These are phyloP conservation scores for Oryzias sinensis DNA, from an alignment of 2,797 vertebrate species.

Conservation along the genomic window DNA sequence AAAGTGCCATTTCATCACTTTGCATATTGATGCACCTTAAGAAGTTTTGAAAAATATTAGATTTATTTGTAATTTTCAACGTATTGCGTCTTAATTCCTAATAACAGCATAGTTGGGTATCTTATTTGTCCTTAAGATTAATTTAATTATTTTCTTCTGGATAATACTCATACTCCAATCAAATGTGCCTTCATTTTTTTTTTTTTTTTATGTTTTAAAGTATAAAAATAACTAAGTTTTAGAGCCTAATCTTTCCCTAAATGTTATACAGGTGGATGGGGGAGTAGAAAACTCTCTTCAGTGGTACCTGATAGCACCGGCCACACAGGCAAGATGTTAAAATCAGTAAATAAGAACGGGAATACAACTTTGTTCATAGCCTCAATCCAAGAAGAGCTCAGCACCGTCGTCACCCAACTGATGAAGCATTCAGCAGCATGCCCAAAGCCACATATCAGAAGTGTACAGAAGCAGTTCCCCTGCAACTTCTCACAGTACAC, in stretches of 20 bases:
- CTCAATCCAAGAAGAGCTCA: neutral
- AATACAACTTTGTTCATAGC: neutral
- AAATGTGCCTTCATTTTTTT: too few species aligned
- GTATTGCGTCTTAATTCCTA: too few species aligned
- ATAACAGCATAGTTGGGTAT: too few species aligned
- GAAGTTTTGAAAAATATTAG: too few species aligned
- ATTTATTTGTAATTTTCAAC: too few species aligned
- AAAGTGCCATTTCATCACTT: too few species aligned
- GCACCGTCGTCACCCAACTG: neutral
- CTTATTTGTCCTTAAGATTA: too few species aligned
- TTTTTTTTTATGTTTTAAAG: neutral
- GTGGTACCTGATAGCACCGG: neutral
- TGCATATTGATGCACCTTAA: too few species aligned
- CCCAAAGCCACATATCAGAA: conserved; percentile 2
- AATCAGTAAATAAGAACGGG: neutral
- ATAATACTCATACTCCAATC: too few species aligned
- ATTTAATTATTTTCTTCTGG: too few species aligned
- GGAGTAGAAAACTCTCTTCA: neutral
- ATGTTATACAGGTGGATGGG: neutral
- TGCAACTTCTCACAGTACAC: neutral
- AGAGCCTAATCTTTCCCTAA: neutral
- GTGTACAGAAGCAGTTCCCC: neutral
- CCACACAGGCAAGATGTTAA: neutral
- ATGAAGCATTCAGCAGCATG: conserved; percentile 1
- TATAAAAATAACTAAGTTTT: neutral